Base-by-base conservation (phyloP, 2,113 vertebrate species). In the Cettia cetti region DNA sequence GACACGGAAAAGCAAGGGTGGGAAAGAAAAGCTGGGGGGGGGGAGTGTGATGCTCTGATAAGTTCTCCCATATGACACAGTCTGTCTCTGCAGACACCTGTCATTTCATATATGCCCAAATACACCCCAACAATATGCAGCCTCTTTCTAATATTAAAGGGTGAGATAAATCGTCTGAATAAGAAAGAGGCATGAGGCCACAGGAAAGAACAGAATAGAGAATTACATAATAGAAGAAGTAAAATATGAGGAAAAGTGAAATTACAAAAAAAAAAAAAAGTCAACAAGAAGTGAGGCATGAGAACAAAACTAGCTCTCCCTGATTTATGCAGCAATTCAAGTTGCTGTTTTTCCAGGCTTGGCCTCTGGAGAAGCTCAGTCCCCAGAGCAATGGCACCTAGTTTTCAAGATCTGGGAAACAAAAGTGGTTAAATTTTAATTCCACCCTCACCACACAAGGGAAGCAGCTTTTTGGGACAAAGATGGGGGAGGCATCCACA, bases 21-120 rank as follows among this genome's bases (percentile, higher is more conserved):
- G 7, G 33, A 23, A 75, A 57, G 3, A 50, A 72, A 64, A 81
- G 10, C 17, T 81, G 59, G 42, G 4, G 8, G n/a, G n/a, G 31
- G 4, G 0, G 0, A 80, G 20, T 8, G 4, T 37, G n/a, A 33
- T 54, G 11, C 11, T 33, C 33, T 42, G 47, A 3, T 24, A 57
- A 61, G 11, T 35, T 66, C 30, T 83, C 2, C 0, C 13, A 26
- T 30, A 35, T 27, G 18, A 27, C 16, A 30, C 5, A 63, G 7
- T 15, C 12, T 30, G 31, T 26, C 64, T 39, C 45, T 72, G 33
- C 45, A 74, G 33, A 40, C 4, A 10, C 12, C 1, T 61, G 22
- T 54, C 6, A 80, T 3, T 69, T 69, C 47, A 69, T 45, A 33
- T n/a, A 3, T 31, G 24, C 15, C 60, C 21, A 54, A 56, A 60